phyloP scores from a whole-genome alignment of 2,888 invertebrate species.

The Pyrocoelia pectoralis region DNA sequence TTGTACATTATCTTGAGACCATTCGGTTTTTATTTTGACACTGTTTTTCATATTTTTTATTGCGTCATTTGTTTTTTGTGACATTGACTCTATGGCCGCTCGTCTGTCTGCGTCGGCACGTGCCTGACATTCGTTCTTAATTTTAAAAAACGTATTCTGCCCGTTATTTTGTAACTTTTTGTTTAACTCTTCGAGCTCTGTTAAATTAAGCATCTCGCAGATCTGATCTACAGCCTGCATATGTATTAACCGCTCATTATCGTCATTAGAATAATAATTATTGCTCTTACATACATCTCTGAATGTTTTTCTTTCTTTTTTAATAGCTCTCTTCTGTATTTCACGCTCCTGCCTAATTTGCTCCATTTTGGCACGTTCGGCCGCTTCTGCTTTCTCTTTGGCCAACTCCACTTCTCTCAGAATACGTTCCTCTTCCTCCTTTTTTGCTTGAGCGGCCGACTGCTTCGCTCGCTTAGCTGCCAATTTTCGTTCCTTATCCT shows the following conservation, averaged over 20 bases:
- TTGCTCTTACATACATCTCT: conserved; percentile 82
- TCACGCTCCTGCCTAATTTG: conserved; percentile 87
- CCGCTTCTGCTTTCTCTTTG: conserved; percentile 81
- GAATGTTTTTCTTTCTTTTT: conserved; percentile 85
- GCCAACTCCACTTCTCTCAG: conserved; percentile 76
- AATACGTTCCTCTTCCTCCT: conserved; percentile 83
- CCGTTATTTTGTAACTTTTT: conserved; percentile 72
- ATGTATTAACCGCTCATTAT: conserved; percentile 77
- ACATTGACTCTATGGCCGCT: conserved; percentile 65
- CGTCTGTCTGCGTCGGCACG: conserved; percentile 81
- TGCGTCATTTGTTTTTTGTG: conserved; percentile 58
- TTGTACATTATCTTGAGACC: conserved; percentile 88
- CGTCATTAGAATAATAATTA: conserved; percentile 79
- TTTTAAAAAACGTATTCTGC: conserved; percentile 70
- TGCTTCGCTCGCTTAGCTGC: conserved; percentile 89
- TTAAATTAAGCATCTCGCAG: conserved; percentile 79
- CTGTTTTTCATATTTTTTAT: conserved; percentile 59
- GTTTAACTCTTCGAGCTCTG: conserved; percentile 80
- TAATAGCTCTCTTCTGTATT: conserved; percentile 81
- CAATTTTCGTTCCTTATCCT: conserved; percentile 89
- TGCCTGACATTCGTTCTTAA: conserved; percentile 75
- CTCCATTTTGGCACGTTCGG: conserved; percentile 82
- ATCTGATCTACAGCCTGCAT: conserved; percentile 94
- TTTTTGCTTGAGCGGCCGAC: conserved; percentile 82
- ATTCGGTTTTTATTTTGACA: conserved; percentile 67